Conservation (phyloP, 2,888 invertebrate species). For the Cartodere bifasciata region DNA sequence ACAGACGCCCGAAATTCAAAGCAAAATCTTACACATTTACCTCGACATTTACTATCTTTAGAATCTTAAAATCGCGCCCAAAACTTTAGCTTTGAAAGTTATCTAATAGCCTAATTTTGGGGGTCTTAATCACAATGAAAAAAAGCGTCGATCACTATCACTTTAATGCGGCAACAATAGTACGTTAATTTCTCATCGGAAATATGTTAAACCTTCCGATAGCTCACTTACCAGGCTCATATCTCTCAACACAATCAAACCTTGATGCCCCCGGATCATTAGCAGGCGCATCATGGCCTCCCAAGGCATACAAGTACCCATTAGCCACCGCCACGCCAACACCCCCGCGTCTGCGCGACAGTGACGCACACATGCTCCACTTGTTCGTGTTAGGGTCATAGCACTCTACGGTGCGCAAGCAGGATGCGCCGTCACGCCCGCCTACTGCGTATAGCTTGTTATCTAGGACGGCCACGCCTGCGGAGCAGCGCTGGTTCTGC, state of each 20-base stretch:
- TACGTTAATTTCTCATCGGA: too few relatives aligned
- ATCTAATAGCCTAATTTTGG: too few relatives aligned
- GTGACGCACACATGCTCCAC: constrained; percentile 77
- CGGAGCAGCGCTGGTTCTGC: constrained; percentile 79
- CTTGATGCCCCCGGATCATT: constrained; percentile 71
- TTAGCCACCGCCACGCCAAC: constrained; percentile 81
- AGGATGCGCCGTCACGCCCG: constrained; percentile 83
- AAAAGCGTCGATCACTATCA: too few relatives aligned
- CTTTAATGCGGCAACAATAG: too few relatives aligned
- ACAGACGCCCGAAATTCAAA: too few relatives aligned
- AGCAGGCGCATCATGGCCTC: constrained; percentile 88
- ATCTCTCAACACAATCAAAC: constrained; percentile 84
- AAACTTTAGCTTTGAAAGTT: too few relatives aligned
- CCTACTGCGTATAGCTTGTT: constrained; percentile 83
- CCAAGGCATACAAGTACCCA: constrained; percentile 81
- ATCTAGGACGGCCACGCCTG: constrained; percentile 79
- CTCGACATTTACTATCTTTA: too few relatives aligned
- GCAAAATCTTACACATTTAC: too few relatives aligned
- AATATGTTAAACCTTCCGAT: too few relatives aligned
- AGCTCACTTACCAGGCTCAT: constrained; percentile 45
- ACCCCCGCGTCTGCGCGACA: constrained; percentile 76
- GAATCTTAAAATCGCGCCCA: too few relatives aligned
- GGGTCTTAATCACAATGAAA: too few relatives aligned
- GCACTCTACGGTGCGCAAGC: constrained; percentile 81
- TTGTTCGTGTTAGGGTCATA: constrained; percentile 60